phyloP scores from a whole-genome alignment of 2,797 vertebrate genomes.

The Petrocephalus schoutedeni region DNA sequence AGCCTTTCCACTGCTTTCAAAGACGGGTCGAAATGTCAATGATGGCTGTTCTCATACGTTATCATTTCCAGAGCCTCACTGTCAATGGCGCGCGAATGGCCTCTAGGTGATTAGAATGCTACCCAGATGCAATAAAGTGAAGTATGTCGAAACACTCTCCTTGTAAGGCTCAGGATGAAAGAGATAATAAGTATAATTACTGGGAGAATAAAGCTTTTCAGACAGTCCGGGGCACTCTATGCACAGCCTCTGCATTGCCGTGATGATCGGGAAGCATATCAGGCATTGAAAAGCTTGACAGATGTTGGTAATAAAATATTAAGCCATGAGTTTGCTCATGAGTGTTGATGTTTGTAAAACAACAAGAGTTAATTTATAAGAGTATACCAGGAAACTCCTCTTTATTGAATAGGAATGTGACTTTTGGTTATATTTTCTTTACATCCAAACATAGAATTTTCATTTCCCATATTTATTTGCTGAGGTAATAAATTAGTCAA shows the following conservation, averaged over 20 bases:
- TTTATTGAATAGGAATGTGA: neutral
- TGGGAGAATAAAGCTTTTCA: constrained; percentile 44
- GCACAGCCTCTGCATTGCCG: constrained; percentile 25
- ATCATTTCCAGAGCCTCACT: constrained; percentile 34
- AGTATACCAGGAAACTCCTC: neutral
- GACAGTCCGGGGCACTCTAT: constrained; percentile 15
- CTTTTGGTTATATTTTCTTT: neutral
- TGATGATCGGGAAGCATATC: constrained; percentile 27
- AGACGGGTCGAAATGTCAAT: constrained; percentile 54
- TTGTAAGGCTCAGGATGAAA: constrained; percentile 35
- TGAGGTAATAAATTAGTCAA: neutral
- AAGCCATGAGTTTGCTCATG: neutral
- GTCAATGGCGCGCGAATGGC: constrained; percentile 43
- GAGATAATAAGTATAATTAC: constrained; percentile 49
- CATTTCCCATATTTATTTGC: neutral
- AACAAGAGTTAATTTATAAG: neutral
- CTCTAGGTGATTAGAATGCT: constrained; percentile 56
- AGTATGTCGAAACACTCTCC: constrained; percentile 42
- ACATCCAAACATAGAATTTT: neutral
- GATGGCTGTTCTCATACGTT: constrained; percentile 50
- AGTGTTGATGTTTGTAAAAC: neutral
- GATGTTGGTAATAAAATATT: constrained; percentile 7
- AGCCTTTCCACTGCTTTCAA: neutral
- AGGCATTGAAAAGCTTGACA: neutral
- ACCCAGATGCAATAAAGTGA: constrained; percentile 43